These are phyloP conservation scores for Drosophila recens DNA, from an alignment of 2,888 invertebrate genomes.

Conservation along the genomic window DNA sequence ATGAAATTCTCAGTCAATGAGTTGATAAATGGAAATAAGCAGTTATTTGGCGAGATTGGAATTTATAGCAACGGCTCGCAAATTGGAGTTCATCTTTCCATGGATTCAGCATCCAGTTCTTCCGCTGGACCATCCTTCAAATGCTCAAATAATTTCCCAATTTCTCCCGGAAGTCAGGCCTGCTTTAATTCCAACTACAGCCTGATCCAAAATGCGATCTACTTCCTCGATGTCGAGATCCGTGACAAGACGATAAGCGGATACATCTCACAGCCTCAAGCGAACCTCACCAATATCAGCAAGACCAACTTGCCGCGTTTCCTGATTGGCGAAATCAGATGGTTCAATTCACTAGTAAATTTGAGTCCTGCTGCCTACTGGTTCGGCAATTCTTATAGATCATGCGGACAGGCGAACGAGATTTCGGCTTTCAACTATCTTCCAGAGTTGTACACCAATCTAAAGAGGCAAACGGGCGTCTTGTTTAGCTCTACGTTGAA, in stretches of 20 bases:
- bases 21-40: too few species aligned
- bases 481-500: neutral
- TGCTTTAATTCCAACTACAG: too few species aligned
- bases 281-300: neutral
- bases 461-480: neutral
- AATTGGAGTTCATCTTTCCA: too few species aligned
- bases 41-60: too few species aligned
- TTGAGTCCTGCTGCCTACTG: conserved; percentile 2
- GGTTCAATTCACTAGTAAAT: neutral
- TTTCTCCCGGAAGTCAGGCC: too few species aligned
- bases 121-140: neutral
- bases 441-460: conserved; percentile 9
- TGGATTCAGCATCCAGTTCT: too few species aligned
- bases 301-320: neutral
- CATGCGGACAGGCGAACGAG: neutral
- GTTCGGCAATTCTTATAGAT: neutral
- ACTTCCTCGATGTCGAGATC: too few species aligned
- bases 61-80: too few species aligned
- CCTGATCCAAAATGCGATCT: too few species aligned
- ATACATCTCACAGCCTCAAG: neutral
- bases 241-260: too few species aligned
- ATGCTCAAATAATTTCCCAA: too few species aligned
- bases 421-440: conserved; percentile 14
- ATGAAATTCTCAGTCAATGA: too few species aligned
- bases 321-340: conserved; percentile 7